Base-by-base conservation (phyloP, 2,797 vertebrate genomes). In the Syncerus caffer region DNA sequence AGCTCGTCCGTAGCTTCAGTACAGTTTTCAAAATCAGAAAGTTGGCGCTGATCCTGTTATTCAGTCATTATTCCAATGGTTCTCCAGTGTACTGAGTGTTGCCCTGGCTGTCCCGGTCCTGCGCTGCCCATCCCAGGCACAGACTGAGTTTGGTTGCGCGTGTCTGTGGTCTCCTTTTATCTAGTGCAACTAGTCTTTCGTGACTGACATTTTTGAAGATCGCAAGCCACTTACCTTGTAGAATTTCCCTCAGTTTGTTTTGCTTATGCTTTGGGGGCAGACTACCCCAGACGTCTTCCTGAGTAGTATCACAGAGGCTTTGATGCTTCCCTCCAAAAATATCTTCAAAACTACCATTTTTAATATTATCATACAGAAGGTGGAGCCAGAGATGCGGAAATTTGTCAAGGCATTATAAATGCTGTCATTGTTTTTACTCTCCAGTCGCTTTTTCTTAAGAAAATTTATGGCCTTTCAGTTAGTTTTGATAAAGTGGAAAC, bases 381-480 rank as follows among this genome's bases (percentile, higher is more conserved):
- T 42, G 60, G 76, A 94, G 4, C 78, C 78, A 42, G 21, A 79
- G 91, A 92, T 86, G 58, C 84, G 80, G 76, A 96, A 3, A 34
- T 58, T 86, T 91, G 38, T 80, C 31, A 93, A 71, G 79, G 21
- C 78, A 17, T n/a, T 62, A 55, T 38, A 87, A 93, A 21, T 84
- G 11, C 16, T 83, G 31, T 14, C 76, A 38, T 47, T 84, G 23
- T 55, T 42, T 90, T 96, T 91, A 42, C 93, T 97, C 16, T 87
- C 13, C 27, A 90, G 14, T 84, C 76, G 13, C 8, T 51, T 85
- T 84, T 95, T 90, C 57, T 92, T 79, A 78, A 76, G 85, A 93
- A 92, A 96, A 88, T 42, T 6, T 82, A 11, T 62, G 45, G 21
- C 51, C 55, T 95, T 96, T 92, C 51, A 88, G 92, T 50, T 92